Base-by-base conservation (phyloP, 2,797 vertebrate species). In the Malacoctenus gilli region DNA sequence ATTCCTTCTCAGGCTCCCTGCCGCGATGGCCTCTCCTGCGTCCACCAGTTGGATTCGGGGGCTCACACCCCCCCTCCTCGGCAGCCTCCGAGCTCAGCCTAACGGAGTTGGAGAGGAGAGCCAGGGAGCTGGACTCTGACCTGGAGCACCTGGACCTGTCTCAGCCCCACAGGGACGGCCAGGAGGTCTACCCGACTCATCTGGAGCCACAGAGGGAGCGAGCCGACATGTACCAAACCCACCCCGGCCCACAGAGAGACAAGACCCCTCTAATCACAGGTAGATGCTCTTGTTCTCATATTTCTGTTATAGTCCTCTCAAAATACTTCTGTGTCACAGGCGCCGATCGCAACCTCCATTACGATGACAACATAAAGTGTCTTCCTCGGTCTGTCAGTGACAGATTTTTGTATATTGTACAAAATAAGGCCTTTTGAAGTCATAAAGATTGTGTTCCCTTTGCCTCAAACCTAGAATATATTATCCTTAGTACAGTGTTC, bases 1-100 rank as follows among this genome's bases (percentile, higher is more conserved):
- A 91, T 59, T 89, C 88, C 4, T 68, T 83, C 28, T 83, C 87
- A 0, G 91, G 90, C 19, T 92, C 92, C 4, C 68, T 93, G 37
- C 88, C 85, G 28, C 85, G 82, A 4, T 93, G 92, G 92, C 92
- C 92, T 31, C 88, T 93, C 32, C 87, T 93, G 21, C 78, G 88
- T 42, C 92, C 92, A 4, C 92, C 92, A 0, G 25, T 90, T 0
- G 92, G 92, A 35, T 93, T 93, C 4, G 92, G 92, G 14, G 91
- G 91, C 14, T 92, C 91, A 3, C 89, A 92, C 19, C 91, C 92
- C 0, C 90, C 91, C 0, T 93, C 92, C 11, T 85, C 87, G 0
- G 88, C 91, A 2, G 91, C 91, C 40, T 93, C 92, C 0, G 91
- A 92, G 68, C 82, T 92, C 46, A 91, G 90, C 64, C 76, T 92